phyloP scores from a whole-genome alignment of 1,140 invertebrate genomes.

The Thrips palmi region DNA sequence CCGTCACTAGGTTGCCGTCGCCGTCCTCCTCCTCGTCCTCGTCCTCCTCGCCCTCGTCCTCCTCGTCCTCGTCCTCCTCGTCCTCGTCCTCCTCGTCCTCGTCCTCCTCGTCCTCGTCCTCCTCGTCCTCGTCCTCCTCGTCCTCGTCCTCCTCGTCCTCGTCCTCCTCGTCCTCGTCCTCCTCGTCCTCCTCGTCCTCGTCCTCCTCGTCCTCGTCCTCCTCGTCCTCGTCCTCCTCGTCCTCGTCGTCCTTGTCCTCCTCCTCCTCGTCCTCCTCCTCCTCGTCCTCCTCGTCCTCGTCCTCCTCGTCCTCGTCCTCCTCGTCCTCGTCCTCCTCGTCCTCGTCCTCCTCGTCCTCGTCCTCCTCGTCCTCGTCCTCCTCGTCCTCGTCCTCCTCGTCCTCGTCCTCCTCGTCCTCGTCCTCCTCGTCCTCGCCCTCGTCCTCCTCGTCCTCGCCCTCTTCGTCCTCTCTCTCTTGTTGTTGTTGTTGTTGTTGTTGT shows the following conservation, averaged over 20 bases:
- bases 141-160: conserved; percentile 1
- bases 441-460: not conserved
- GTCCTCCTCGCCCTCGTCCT: not conserved
- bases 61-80: not conserved
- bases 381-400: not conserved
- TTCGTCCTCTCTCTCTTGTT: not conserved
- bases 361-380: conserved; percentile 8
- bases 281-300: conserved; percentile 2
- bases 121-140: conserved; percentile 7
- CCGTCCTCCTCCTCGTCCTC: not conserved
- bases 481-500: no score
- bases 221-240: not conserved
- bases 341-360: conserved; percentile 2
- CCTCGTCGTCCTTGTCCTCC: conserved; percentile 6
- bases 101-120: not conserved
- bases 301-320: not conserved
- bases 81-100: conserved; percentile 1
- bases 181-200: not conserved
- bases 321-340: not conserved
- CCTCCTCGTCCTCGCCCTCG: conserved; percentile 2
- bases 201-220: not conserved
- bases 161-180: conserved; percentile 2
- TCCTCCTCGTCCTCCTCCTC: conserved; percentile 1
- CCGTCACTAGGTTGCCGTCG: no score
- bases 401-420: not conserved